Base-by-base conservation (phyloP, 1,140 invertebrate species). In the Mya arenaria region DNA sequence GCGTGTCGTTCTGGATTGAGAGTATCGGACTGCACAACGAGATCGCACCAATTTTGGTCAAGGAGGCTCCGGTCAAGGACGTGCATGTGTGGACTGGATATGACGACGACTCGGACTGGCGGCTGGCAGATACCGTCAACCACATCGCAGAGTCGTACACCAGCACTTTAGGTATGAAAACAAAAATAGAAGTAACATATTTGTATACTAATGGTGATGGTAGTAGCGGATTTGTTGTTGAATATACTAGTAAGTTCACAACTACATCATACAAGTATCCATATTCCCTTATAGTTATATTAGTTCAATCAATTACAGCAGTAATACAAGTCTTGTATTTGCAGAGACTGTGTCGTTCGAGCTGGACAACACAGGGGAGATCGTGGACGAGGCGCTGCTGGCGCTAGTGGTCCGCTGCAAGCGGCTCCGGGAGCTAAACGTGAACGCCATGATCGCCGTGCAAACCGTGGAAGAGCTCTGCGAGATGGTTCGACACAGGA, bases 301-400 rank as follows among this genome's bases (percentile, higher is more conserved):
- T n/a, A n/a, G n/a, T n/a, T n/a, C n/a, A n/a, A n/a, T n/a, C n/a
- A n/a, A n/a, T n/a, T n/a, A n/a, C n/a, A n/a, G n/a, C n/a, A n/a
- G n/a, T n/a, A n/a, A n/a, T n/a, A n/a, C n/a, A n/a, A n/a, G n/a
- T n/a, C n/a, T n/a, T n/a, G n/a, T n/a, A n/a, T 69, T 83, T 80
- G 15, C 60, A 85, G 84, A 80, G 1, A 68, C 23, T 25, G 55
- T 74, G 19, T 83, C 81, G 1, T 41, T 85, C 23, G 82, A 85
- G 44, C 55, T 85, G 17, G 81, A 85, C 72, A 85, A 85, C 71
- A 83, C 63, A n/a, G 62, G 77, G 30, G 84, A 85, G 37, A 65
- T 80, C 3, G 37, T 85, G 3, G 84, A 85, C 65, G 74, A 80
- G 15, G 25, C 28, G 23, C 36, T 85, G 1, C 30, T 80, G 3